Base-by-base conservation (phyloP, 2,888 invertebrate species). In the Dryomyza anilis region DNA sequence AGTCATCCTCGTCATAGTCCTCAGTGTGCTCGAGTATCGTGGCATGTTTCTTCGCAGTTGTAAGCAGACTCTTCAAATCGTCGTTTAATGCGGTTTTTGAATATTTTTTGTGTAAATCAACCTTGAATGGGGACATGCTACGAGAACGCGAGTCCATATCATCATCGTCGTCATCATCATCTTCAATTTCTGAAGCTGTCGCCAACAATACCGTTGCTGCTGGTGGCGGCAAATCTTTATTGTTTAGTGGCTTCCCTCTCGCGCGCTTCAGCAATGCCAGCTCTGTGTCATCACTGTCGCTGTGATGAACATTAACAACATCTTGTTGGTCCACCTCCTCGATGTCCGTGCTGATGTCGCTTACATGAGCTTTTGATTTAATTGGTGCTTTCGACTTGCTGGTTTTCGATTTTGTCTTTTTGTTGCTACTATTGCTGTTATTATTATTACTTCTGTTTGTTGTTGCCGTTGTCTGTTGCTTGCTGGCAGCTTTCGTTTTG, bases 51-150 rank as follows among this genome's bases (percentile, higher is more conserved):
- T 80, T 80, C 0, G 78, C 79, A 4, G 78, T 78, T 10, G 78
- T 79, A 67, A 79, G 69, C 66, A 79, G 69, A 68, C 79, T 78
- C 63, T 79, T 78, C 56, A 77, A 75, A 73, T 81, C 81, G 68
- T 81, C 79, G 70, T 80, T 81, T 71, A 81, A 78, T 66, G 83
- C 83, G 78, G 81, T 83, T 80, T 83, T 81, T 65, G 83, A 82
- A 75, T 83, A 83, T 78, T 83, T 83, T 68, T 83, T 83, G 70
- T 83, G 83, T 66, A 83, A 75, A 76, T 83, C 83, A 63, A 83
- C 81, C 65, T 82, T 83, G 61, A 81, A 83, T 1, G 81, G 81
- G 1, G 83, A 82, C 74, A 81, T 77, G 69, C 82, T 82, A 52
- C 82, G 78, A 23, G 82, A 81, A 21, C 78, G 70, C n/a, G 74